phyloP scores from a whole-genome alignment of 2,113 vertebrate species.

The Oxyruncus cristatus region DNA sequence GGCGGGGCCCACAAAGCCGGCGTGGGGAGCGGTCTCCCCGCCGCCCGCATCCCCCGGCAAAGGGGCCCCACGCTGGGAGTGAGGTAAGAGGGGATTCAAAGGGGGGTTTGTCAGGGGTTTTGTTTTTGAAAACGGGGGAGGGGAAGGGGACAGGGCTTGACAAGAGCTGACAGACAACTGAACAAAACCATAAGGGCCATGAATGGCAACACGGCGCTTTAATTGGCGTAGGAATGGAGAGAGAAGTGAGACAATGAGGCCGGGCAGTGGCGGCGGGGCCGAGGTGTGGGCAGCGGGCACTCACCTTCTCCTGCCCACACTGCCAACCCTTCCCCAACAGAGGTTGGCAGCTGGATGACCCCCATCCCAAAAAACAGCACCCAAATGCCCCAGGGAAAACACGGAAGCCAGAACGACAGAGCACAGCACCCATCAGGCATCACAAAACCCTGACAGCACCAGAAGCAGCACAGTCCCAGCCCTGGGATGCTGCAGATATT shows the following conservation, averaged over 20 bases:
- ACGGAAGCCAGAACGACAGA: not conserved
- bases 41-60: slow-evolving; percentile 38
- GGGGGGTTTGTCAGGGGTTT: slow-evolving; percentile 57
- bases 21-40: slow-evolving; percentile 49
- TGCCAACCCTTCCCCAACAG: not conserved
- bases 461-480: not conserved
- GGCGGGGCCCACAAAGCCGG: slow-evolving; percentile 58
- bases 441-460: not conserved
- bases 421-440: not conserved
- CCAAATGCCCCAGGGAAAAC: not conserved
- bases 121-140: slow-evolving; percentile 54
- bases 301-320: not conserved
- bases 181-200: slow-evolving; percentile 67
- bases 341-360: not conserved
- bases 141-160: slow-evolving; percentile 57
- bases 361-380: not conserved
- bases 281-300: not conserved
- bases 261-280: not conserved
- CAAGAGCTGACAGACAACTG: slow-evolving; percentile 65
- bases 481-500: not conserved
- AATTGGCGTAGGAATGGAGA: slow-evolving; percentile 49
- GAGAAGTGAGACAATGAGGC: slow-evolving; percentile 66
- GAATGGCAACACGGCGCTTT: slow-evolving; percentile 61
- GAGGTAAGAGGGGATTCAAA: slow-evolving; percentile 62
- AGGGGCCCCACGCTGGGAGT: slow-evolving; percentile 63